Evolutionary conservation across 2,113 vertebrate genomes (phyloP), one percentile per base, ranked within the genome.

Genomic region (Pelvicachromis taeniatus): DNA sequence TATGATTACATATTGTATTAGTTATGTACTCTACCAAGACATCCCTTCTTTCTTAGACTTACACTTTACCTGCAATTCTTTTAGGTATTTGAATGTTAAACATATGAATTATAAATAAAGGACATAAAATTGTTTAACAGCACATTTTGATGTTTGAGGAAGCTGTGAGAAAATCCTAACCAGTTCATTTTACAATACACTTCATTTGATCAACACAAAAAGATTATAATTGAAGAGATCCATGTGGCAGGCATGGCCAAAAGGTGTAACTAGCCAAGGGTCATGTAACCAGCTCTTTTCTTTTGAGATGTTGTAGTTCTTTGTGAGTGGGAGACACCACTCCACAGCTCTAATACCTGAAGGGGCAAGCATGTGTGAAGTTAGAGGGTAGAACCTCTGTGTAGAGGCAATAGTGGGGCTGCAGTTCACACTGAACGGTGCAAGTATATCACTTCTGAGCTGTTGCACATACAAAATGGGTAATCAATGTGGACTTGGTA

Each of bases 171-270:
- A 87, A 80, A 80, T 59, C 52, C 45, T 80, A 55, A 38, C n/a
- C 52, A 53, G 70, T 81, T 33, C 19, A 55, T 73, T 86, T 84
- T 80, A 54, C 65, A 78, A 31, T 65, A 80, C 80, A 86, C 77
- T 81, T 82, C 16, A 65, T 85, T 86, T 85, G 48, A 78, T 80
- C 68, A 86, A 93, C 48, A 90, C 78, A 90, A 85, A 81, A 84
- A 84, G 86, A 89, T 84, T 87, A 82, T 65, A 68, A 87, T 45
- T n/a, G 65, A 86, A 79, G 59, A 88, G 63, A 87, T 70, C 78
- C 79, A 68, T 6, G 42, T 88, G 84, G 80, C 80, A 77, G 82
- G 79, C 65, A 48, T n/a, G 6, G 23, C 55, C 59, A 70, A 3
- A 65, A 38, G 33, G 29, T 73, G 29, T 17, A 85, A 48, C 53